Evolutionary conservation across 64 coral and sea anemone genomes (phyloP).

Genomic region (Acropora yongei): DNA sequence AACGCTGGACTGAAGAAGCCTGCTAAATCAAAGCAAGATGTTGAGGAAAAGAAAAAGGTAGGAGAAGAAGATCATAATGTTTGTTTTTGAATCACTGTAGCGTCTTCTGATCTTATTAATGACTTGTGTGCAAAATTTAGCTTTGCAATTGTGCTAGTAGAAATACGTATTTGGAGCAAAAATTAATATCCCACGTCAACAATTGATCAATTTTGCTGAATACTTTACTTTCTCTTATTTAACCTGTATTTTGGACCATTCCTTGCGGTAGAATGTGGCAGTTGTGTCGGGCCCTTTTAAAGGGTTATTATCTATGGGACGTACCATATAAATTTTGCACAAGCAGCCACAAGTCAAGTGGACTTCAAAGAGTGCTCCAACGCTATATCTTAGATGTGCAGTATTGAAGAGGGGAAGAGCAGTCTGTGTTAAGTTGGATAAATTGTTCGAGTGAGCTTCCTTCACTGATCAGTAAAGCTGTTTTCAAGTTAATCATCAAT

Average conservation of each 20-base stretch:
- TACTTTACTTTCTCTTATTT: background rate
- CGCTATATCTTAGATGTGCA: too few species aligned
- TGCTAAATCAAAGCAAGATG: constrained; percentile 85
- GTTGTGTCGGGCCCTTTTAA: background rate
- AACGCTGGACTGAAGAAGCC: constrained; percentile 83
- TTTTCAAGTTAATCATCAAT: background rate
- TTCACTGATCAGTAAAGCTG: background rate
- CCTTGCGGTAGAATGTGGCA: background rate
- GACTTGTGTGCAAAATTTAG: too few species aligned
- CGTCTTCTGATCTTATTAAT: too few species aligned
- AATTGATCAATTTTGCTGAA: background rate
- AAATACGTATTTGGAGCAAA: background rate
- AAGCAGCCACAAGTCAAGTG: too few species aligned
- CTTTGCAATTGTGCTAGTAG: background rate
- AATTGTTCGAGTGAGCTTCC: background rate
- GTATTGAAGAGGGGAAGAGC: too few species aligned
- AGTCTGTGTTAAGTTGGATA: background rate
- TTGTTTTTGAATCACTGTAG: background rate
- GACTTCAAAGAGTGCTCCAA: too few species aligned
- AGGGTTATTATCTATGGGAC: too few species aligned
- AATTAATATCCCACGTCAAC: background rate
- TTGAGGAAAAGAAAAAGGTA: constrained; percentile 89
- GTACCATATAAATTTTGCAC: too few species aligned
- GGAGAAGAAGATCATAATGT: background rate
- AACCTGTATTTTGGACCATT: background rate